phyloP scores from a whole-genome alignment of 2,888 invertebrate species.

The Drosophila testacea region DNA sequence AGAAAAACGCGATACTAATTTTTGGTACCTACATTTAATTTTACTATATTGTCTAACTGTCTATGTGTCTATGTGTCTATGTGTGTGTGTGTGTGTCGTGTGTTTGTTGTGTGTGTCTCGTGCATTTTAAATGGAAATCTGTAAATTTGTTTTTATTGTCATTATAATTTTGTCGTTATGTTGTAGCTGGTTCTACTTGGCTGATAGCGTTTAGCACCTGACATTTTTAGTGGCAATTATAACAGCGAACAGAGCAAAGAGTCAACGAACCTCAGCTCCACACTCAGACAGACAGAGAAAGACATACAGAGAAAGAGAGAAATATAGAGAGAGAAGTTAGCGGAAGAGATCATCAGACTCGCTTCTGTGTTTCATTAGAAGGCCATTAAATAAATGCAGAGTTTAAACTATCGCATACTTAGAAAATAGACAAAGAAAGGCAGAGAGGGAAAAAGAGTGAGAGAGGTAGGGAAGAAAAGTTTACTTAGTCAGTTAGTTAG shows the following conservation, averaged over 20 bases:
- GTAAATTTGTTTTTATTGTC: conserved; percentile 80
- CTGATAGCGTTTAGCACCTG: conserved; percentile 82
- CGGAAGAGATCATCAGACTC: conserved; percentile 40
- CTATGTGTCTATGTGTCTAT: conserved; percentile 27
- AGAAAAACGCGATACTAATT: conserved; percentile 73
- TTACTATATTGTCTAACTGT: conserved; percentile 47
- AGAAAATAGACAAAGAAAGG: neutral
- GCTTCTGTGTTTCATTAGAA: conserved; percentile 53
- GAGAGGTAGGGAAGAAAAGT: conserved; percentile 1
- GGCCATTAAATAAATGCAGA: conserved; percentile 64
- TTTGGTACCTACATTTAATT: conserved; percentile 76
- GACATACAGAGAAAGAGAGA: conserved; percentile 3
- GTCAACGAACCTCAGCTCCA: conserved; percentile 55
- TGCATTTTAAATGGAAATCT: conserved; percentile 75
- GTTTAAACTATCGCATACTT: conserved; percentile 59
- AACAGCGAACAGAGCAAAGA: conserved; percentile 57
- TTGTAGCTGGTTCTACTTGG: conserved; percentile 73
- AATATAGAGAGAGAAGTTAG: neutral
- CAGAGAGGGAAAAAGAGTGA: neutral
- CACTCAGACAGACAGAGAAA: neutral
- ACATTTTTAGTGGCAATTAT: conserved; percentile 80
- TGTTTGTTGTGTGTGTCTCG: conserved; percentile 45
- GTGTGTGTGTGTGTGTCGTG: conserved; percentile 20
- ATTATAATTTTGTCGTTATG: conserved; percentile 71
- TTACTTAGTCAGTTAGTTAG: conserved; percentile 57